These are phyloP conservation scores for Acromyrmex charruanus DNA, from an alignment of 1,140 invertebrate genomes.

Conservation along the genomic window DNA sequence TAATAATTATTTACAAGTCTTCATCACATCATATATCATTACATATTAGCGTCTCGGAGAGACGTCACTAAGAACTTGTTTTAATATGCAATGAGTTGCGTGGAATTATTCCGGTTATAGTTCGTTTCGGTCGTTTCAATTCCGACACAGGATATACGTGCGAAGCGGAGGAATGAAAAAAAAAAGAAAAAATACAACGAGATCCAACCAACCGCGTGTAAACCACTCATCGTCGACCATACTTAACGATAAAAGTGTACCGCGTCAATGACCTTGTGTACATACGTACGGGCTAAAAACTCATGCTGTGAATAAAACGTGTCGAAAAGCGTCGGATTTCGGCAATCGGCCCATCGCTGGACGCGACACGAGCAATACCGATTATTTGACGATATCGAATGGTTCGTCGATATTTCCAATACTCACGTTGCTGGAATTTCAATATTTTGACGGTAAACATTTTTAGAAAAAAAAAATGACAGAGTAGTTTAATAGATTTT, in stretches of 20 bases:
- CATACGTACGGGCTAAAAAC: constrained; percentile 81
- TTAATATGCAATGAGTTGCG: neutral
- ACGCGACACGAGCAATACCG: constrained; percentile 23
- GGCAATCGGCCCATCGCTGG: constrained; percentile 8
- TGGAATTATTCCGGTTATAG: constrained; percentile 34
- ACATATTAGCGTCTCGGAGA: constrained; percentile 1
- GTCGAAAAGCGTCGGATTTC: constrained; percentile 66
- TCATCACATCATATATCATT: neutral
- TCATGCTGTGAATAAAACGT: constrained; percentile 73
- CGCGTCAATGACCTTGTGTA: constrained; percentile 85
- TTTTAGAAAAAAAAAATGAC: neutral
- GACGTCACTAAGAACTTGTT: neutral
- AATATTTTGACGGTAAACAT: neutral
- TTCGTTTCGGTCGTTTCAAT: constrained; percentile 52
- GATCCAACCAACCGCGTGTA: constrained; percentile 75
- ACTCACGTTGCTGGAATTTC: neutral
- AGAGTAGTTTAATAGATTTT: neutral
- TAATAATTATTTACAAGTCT: constrained; percentile 18
- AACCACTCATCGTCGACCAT: constrained; percentile 79
- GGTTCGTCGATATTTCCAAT: neutral
- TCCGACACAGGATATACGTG: constrained; percentile 51
- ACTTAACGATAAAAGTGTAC: constrained; percentile 86
- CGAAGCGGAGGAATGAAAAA: constrained; percentile 62
- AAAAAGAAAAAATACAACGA: constrained; percentile 74
- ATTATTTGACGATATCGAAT: constrained; percentile 2